Evolutionary conservation across 2,113 vertebrate genomes (phyloP), one percentile per base, ranked within the genome.

Genomic region (Gavia stellata): DNA sequence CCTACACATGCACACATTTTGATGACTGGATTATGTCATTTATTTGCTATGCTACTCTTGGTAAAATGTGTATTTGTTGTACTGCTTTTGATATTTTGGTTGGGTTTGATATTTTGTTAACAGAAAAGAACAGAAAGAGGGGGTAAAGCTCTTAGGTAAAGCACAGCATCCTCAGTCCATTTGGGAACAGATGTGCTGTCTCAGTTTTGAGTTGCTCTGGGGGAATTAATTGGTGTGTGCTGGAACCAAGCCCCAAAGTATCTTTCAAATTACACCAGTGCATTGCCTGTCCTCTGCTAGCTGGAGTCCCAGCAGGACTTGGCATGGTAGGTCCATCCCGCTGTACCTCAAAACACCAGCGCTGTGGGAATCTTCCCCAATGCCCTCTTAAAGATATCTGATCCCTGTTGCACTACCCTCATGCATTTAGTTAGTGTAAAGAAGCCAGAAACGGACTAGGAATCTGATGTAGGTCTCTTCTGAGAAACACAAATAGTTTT

Each of bases 41-140:
- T 87, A 52, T 86, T 94, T 94, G 31, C 68, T 92, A 7, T 81
- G 68, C 73, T 91, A 8, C 52, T 81, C 47, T 82, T 67, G 44
- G 21, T 94, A 68, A 84, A 88, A 78, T 8, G n/a, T 67, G 28
- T 95, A 24, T 88, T 92, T 96, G 55, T 85, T 88, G 42, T 92
- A 75, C 62, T 63, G 45, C 67, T 95, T 97, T 75, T 65, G 34
- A 19, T 92, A 73, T 94, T 93, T 94, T 90, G 24, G 7, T 89
- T 84, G 6, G 33, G 14, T 86, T 84, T 87, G 66, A 56, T 92
- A 68, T 63, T 92, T 65, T 79, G 34, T 79, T 92, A 81, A 56
- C 24, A 63, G 34, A n/a, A 45, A 73, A 68, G 56, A 86, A 73
- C 26, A 8, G 77, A 65, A 93, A 86, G 50, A 66, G n/a, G 28